Evolutionary conservation across 2,888 invertebrate species (phyloP), one percentile per base, ranked within the genome.

Genomic region (Bruchidius siliquastri): DNA sequence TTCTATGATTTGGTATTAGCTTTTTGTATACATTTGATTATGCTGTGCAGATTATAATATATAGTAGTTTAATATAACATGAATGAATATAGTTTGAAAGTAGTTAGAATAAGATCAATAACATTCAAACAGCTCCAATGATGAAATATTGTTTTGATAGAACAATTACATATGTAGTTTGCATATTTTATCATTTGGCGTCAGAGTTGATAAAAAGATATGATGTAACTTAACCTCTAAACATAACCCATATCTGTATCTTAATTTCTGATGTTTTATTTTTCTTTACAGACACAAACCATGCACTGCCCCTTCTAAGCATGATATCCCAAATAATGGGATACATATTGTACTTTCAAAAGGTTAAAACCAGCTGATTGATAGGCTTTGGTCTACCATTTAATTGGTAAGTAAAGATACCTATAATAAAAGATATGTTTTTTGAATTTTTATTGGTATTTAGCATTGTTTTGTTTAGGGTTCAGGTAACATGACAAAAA

Each of bases 291-390:
- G 49, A 49, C 49, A 49, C 49, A 49, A 8, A 49, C 49, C 49
- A 49, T 49, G 49, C 49, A 49, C 49, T 49, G 3, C 49, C 49
- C 49, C 6, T 49, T 68, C 13, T 22, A 21, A 68, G 22, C 20
- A 68, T 68, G 68, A 68, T 68, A 77, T 82, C 82, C 82, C 81
- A 73, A 78, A 82, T 77, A 75, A 84, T 84, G 86, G 85, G 83
- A 85, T 84, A 81, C 82, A 80, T 81, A 79, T 81, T 83, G 78
- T 81, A 81, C 80, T 77, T 78, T 76, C 81, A 80, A 79, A 80
- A 79, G 79, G 79, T 79, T 79, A 81, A 80, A 82, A 82, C 82
- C 84, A 86, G 85, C 85, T 86, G 85, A 85, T 85, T 84, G 84
- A 83, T 82, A 84, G 83, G 84, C 83, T 82, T 81, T 79, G 82